These are phyloP conservation scores for Euclidia mi DNA, from an alignment of 2,888 invertebrate genomes.

Conservation along the genomic window DNA sequence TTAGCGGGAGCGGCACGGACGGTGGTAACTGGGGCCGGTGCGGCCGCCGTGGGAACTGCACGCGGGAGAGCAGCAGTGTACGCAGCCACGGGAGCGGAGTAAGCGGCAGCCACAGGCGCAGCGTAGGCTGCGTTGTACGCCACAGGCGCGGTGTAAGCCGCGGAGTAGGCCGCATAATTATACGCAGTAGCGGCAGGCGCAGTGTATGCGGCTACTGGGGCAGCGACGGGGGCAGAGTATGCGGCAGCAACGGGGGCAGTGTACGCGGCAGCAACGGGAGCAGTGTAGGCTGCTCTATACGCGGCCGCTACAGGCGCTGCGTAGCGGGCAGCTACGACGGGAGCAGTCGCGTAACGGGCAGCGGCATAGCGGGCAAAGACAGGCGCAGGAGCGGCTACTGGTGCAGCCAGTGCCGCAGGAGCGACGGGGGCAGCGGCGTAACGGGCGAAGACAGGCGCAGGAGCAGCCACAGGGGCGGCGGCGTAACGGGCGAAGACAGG, in stretches of 20 bases:
- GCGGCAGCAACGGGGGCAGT: slow-evolving; percentile 45
- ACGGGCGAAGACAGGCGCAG: slow-evolving; percentile 42
- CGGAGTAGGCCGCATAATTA: slow-evolving; percentile 26
- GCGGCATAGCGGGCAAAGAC: slow-evolving; percentile 36
- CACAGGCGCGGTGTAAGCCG: slow-evolving; percentile 34
- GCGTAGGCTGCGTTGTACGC: slow-evolving; percentile 22
- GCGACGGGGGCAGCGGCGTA: slow-evolving; percentile 48
- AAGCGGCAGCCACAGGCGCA: slow-evolving; percentile 38
- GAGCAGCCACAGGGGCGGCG: slow-evolving; percentile 25
- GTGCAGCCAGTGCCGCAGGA: slow-evolving; percentile 24
- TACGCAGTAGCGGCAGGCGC: slow-evolving; percentile 22
- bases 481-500: slow-evolving; percentile 42
- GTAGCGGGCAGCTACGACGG: slow-evolving; percentile 46
- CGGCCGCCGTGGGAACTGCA: slow-evolving; percentile 83
- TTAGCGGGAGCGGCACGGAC: slow-evolving; percentile 92
- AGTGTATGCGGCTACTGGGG: slow-evolving; percentile 33
- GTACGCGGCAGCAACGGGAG: slow-evolving; percentile 53
- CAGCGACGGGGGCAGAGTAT: slow-evolving; percentile 54
- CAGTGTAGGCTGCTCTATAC: too few relatives aligned
- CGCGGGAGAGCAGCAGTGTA: slow-evolving; percentile 56
- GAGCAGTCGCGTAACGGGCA: too few relatives aligned
- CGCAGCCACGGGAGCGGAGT: slow-evolving; percentile 26
- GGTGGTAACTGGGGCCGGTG: slow-evolving; percentile 89
- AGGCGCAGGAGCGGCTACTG: slow-evolving; percentile 35
- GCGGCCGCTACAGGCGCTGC: slow-evolving; percentile 51